Conservation (phyloP, 2,797 vertebrate genomes). For the Sandelia bainsii region DNA sequence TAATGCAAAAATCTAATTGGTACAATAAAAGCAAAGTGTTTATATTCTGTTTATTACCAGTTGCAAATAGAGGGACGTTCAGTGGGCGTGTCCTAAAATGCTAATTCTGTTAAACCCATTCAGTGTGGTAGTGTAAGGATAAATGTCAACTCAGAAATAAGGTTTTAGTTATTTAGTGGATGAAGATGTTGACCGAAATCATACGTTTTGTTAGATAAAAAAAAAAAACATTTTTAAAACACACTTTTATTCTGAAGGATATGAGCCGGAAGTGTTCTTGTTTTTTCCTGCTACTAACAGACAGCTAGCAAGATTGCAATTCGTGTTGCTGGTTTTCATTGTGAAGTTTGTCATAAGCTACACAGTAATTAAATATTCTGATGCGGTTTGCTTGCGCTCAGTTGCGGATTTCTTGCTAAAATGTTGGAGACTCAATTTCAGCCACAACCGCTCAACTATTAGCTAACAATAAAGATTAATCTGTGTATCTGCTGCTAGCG, state of each 20-base stretch:
- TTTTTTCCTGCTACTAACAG: constrained; percentile 10
- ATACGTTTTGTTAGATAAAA: no score
- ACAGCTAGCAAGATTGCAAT: constrained; percentile 13
- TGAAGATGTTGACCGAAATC: no score
- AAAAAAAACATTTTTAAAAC: no score
- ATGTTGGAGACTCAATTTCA: not conserved
- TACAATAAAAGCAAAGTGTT: no score
- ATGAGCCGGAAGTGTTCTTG: constrained; percentile 12
- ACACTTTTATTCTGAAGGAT: constrained; percentile 59
- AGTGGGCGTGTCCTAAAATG: no score
- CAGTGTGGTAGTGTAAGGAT: no score
- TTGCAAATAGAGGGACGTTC: no score
- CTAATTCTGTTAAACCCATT: no score
- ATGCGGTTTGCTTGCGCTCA: not conserved
- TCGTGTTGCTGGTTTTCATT: not conserved
- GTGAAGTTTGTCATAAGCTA: not conserved
- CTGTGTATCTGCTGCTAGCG: constrained; percentile 13
- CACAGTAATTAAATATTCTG: not conserved
- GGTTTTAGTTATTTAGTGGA: no score
- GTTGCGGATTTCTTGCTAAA: not conserved
- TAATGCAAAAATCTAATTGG: no score
- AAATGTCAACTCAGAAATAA: no score
- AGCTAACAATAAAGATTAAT: constrained; percentile 6
- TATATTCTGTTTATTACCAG: no score
- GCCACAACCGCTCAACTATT: not conserved